Evolutionary conservation across 2,888 invertebrate genomes (phyloP).

Genomic region (Nineta flava): DNA sequence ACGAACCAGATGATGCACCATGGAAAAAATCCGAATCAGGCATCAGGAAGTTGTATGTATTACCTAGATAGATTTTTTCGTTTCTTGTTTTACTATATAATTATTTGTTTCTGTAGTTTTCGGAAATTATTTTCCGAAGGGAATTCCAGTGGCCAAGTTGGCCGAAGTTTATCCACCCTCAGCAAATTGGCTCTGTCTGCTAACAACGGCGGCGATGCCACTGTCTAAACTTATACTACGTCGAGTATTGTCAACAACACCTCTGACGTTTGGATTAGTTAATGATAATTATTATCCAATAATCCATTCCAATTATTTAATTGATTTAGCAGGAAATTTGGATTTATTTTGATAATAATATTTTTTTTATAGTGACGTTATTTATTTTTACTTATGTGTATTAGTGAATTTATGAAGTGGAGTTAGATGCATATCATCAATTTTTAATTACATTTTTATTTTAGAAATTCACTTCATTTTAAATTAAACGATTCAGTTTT

Average conservation of each 20-base stretch:
- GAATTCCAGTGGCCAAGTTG: constrained; percentile 41
- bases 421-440: too few relatives aligned
- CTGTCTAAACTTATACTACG: constrained; percentile 1
- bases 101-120: constrained; percentile 41
- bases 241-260: neutral
- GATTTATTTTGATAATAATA: neutral
- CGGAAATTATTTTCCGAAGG: constrained; percentile 78
- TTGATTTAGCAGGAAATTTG: constrained; percentile 5
- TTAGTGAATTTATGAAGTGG: neutral
- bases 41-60: constrained; percentile 75
- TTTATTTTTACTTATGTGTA: neutral
- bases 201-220: constrained; percentile 18
- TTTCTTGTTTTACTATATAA: constrained; percentile 8
- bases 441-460: too few relatives aligned
- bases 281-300: neutral
- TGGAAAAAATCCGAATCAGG: constrained; percentile 81
- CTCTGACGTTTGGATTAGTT: neutral
- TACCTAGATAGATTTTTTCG: constrained; percentile 1
- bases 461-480: too few relatives aligned
- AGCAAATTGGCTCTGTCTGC: constrained; percentile 52
- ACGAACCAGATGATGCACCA: constrained; percentile 94
- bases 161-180: constrained; percentile 63
- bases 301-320: neutral
- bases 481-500: too few relatives aligned
- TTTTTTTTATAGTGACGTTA: neutral